phyloP scores from a whole-genome alignment of 2,888 invertebrate species.

The Caenorhabditis panamensis region DNA sequence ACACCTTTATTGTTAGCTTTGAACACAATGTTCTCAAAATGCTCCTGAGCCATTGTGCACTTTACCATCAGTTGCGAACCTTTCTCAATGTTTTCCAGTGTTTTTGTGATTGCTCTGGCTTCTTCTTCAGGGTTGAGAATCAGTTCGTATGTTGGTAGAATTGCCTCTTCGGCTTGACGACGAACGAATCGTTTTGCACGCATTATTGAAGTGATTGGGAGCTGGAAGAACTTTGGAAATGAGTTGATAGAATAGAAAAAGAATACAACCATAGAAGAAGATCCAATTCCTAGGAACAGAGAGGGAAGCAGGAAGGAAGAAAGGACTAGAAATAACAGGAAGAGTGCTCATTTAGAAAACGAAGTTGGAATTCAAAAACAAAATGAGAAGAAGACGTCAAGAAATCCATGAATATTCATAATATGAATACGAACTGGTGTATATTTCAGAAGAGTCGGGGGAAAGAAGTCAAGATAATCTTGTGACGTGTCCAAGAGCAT shows the following conservation, averaged over 20 bases:
- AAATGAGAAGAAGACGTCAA: not conserved
- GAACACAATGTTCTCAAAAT: constrained; percentile 50
- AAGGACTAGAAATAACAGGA: not conserved
- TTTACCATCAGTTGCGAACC: constrained; percentile 56
- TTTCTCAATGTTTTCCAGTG: constrained; percentile 56
- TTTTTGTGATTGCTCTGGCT: constrained; percentile 40
- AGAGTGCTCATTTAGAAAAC: not conserved
- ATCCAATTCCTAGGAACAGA: constrained; percentile 21
- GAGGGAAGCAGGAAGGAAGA: constrained; percentile 14
- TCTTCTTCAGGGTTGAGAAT: constrained; percentile 52
- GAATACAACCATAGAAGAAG: not conserved
- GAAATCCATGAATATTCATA: not conserved
- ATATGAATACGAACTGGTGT: not conserved
- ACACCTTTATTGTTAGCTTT: constrained; percentile 26
- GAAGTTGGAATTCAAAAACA: not conserved
- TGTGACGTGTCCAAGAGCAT: not conserved
- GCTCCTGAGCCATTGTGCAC: constrained; percentile 55
- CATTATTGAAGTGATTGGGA: constrained; percentile 16
- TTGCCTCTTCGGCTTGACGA: constrained; percentile 21
- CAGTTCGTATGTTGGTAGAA: constrained; percentile 51
- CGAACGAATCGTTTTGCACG: constrained; percentile 46
- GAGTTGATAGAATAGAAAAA: not conserved
- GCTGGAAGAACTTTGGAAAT: constrained; percentile 14
- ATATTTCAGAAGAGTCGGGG: not conserved
- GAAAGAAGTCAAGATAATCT: not conserved